Evolutionary conservation across 2,797 vertebrate species (phyloP), one percentile per base, ranked within the genome.

Genomic region (Denticeps clupeoides): DNA sequence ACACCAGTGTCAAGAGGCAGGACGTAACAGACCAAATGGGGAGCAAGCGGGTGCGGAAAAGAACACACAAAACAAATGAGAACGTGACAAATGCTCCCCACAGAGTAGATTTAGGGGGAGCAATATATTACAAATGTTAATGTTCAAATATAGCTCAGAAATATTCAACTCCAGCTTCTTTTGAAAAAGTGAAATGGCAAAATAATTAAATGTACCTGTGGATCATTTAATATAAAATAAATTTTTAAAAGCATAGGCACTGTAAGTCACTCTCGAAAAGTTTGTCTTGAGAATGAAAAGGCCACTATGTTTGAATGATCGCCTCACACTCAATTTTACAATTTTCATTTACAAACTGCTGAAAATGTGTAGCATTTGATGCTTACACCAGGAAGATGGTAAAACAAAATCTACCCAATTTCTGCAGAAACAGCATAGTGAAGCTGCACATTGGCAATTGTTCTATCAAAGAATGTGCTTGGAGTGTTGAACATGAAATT

Each of bases 221-320:
- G 74, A 77, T 76, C 71, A 6, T 45, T 43, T 55, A 49, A 63
- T 56, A 58, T 54, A 73, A 80, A 82, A 77, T 78, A 19, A 38
- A 21, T 25, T 25, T 82, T 80, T 79, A 81, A 77, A 78, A 86
- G 73, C 82, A 86, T 79, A 87, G 85, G 85, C 84, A 87, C 85
- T 86, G 81, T 81, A 83, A 87, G 81, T 83, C 84, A 84, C 79
- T 84, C 83, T 84, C 80, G 80, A 73, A 76, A 80, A 73, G 75
- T 75, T 77, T 79, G 82, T 83, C 79, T 83, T 74, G 79, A 86
- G 80, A 85, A 86, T 83, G 82, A 85, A 83, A 87, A 87, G 85
- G 85, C 85, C 84, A 87, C 84, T 77, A 78, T 84, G 76, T 81
- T 82, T 78, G 70, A 78, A 81, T 80, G 73, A 72, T 80, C 63